Evolutionary conservation across 2,113 vertebrate genomes (phyloP).

Genomic region (Chauna torquata): DNA sequence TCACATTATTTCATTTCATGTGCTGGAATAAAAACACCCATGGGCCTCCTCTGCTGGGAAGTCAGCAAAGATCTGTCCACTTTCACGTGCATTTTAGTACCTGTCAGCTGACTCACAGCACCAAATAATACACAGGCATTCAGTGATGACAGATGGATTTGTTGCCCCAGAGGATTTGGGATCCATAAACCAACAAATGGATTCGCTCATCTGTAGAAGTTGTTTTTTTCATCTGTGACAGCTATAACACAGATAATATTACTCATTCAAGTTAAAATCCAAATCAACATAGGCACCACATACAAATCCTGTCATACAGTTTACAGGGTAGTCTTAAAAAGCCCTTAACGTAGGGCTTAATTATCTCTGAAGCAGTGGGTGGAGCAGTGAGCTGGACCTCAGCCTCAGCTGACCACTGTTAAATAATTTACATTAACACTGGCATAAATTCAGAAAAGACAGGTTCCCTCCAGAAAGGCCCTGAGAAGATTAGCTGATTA

Average conservation of each 20-base stretch:
- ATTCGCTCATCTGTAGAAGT: conserved; percentile 70
- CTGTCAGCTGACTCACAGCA: conserved; percentile 46
- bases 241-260: conserved; percentile 67
- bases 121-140: conserved; percentile 62
- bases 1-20: conserved; percentile 34
- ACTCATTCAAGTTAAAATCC: conserved; percentile 61
- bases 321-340: background rate
- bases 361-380: background rate
- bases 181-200: conserved; percentile 73
- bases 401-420: rapidly evolving
- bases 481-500: background rate
- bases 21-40: conserved; percentile 47
- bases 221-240: conserved; percentile 73
- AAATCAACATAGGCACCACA: background rate
- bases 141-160: conserved; percentile 63
- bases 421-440: background rate
- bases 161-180: conserved; percentile 50
- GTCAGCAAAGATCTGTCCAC: conserved; percentile 52
- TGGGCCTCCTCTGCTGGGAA: conserved; percentile 32
- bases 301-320: conserved; percentile 1
- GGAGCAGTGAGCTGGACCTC: background rate
- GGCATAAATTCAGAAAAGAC: background rate
- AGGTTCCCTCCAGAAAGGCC: background rate
- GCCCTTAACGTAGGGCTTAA: background rate
- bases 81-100: conserved; percentile 55